phyloP scores from a whole-genome alignment of 2,797 vertebrate species.

The Mus spretus region DNA sequence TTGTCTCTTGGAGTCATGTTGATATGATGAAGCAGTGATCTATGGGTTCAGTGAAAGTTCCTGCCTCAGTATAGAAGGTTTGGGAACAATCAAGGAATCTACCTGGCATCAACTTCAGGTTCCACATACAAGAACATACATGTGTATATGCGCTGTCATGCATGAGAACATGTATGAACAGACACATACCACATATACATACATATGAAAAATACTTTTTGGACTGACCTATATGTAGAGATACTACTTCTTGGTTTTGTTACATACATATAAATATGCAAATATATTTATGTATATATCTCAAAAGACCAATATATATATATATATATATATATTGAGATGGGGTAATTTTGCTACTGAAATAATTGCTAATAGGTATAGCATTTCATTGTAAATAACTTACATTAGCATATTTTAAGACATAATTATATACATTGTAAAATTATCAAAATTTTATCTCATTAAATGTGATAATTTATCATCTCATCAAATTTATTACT shows the following conservation, averaged over 20 bases:
- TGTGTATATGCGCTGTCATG: background rate
- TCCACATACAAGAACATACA: background rate
- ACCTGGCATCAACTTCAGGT: background rate
- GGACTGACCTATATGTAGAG: background rate
- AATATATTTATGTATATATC: background rate
- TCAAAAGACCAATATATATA: no score
- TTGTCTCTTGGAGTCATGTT: background rate
- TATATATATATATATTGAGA: background rate
- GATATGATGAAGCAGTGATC: background rate
- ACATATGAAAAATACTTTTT: background rate
- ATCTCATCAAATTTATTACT: background rate
- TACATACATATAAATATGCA: background rate
- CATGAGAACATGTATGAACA: background rate
- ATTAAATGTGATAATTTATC: background rate
- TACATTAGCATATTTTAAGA: background rate
- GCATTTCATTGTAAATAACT: background rate
- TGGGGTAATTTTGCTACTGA: background rate
- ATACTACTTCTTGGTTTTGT: background rate
- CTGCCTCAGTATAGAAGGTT: background rate
- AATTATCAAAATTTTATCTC: background rate
- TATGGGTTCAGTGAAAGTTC: background rate
- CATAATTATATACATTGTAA: background rate
- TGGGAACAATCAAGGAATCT: background rate
- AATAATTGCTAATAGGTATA: background rate
- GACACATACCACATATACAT: background rate